Evolutionary conservation across 2,888 invertebrate species (phyloP), one percentile per base, ranked within the genome.

Genomic region (Ferrisia virgata): DNA sequence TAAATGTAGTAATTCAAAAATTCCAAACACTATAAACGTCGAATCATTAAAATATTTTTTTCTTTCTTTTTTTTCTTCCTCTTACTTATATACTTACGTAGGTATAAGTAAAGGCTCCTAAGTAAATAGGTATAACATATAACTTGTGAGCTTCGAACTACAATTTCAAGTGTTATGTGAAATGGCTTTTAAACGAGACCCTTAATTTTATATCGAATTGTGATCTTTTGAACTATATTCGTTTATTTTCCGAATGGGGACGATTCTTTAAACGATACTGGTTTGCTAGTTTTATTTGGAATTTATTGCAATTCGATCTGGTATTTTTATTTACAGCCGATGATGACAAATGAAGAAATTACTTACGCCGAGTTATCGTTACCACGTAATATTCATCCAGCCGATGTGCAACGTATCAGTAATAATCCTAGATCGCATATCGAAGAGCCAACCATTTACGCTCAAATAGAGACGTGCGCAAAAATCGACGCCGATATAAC

Each of bases 321-420:
- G 13, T 28, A 28, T 64, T 64, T n/a, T 9, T 64, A 28, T 31
- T 79, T 76, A 13, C 82, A 53, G 47, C 82, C 81, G 69, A 87
- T 87, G 69, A 87, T 87, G 82, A 88, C 90, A 90, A 89, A 88
- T 86, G 90, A 90, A 86, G 91, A 91, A 88, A 90, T 91, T 87
- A 91, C 91, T 78, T 91, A 91, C 88, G 91, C 91, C 85, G 91
- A 91, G 88, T 88, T 91, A 86, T 90, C 90, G 86, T 88, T 91
- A 72, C 88, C 88, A 79, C 88, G 88, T 85, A 72, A 84, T 47
- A 47, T 28, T 33, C 81, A 58, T 31, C n/a, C 39, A 18, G 47
- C 25, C 69, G 36, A 36, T 40, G 47, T 31, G n/a, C 79, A 28
- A 11, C 36, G 82, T 40, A 28, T 25, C 33, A 33, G 76, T 64